Evolutionary conservation across 2,888 invertebrate genomes (phyloP), one percentile per base, ranked within the genome.

Genomic region (Lacanobia oleracea): DNA sequence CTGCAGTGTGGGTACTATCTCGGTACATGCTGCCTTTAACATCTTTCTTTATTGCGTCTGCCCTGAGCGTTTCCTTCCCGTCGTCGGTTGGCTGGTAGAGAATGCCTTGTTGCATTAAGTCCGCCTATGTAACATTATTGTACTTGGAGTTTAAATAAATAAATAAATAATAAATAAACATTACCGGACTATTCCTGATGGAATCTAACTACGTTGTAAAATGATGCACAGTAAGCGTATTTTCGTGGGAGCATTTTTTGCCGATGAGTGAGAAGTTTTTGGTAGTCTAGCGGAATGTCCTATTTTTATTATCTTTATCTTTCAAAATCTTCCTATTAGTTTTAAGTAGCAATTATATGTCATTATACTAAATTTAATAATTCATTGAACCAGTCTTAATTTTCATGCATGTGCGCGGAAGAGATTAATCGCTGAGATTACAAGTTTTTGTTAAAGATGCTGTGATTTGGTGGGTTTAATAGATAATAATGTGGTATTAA

Each of bases 381-480:
- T 9, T 9, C 6, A 37, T 37, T 45, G n/a, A 16, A 62, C 21
- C n/a, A 8, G 8, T 33, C 14, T 54, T 48, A 45, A 37, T 33
- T 9, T 45, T 48, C 37, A 37, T 67, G n/a, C 4, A n/a, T n/a
- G 27, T n/a, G 40, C 5, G 27, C 33, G 23, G 37, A 23, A 43
- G 14, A 73, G 50, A 61, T 50, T 10, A 9, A 56, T 45, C 12
- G 6, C 61, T 0, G 12, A 40, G 51, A 75, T 69, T 48, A 12
- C 10, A 6, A 9, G 45, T 21, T 75, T 68, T 68, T 68, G 33
- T 50, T 56, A 48, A n/a, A 2, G 5, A 2, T 60, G 27, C 9
- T 60, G 23, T n/a, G 12, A 6, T n/a, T 60, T 23, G n/a, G 50
- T 12, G 16, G n/a, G 37, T 27, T 40, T 21, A 40, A 21, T 40